phyloP scores from a whole-genome alignment of 1,140 invertebrate species.

The Apis dorsata region DNA sequence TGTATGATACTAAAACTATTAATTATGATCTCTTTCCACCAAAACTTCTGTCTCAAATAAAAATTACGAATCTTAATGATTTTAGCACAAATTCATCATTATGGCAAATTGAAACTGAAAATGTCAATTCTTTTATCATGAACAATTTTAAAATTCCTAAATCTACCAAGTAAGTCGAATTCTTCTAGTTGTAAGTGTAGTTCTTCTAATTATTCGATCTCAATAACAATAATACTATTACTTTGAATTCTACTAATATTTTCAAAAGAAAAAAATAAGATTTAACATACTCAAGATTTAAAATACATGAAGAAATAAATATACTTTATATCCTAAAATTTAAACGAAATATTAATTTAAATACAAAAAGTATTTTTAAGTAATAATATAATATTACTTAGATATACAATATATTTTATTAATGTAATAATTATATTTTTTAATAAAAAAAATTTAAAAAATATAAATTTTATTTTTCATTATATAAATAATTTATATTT shows the following conservation, averaged over 20 bases:
- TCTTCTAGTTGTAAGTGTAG: slow-evolving; percentile 9
- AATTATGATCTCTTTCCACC: slow-evolving; percentile 53
- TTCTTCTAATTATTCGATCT: not conserved
- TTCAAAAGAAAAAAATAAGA: not conserved
- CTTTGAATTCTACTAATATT: no score
- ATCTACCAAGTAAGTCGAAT: slow-evolving; percentile 40
- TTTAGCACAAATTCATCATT: not conserved
- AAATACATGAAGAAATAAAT: not conserved
- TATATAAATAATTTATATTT: not conserved
- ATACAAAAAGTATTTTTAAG: not conserved
- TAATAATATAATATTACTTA: no score
- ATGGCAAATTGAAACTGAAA: not conserved
- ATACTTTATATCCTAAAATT: not conserved
- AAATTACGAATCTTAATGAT: slow-evolving; percentile 38
- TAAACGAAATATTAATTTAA: not conserved
- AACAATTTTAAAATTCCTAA: not conserved
- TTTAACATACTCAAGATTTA: no score
- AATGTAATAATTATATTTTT: not conserved
- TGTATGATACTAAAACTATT: slow-evolving; percentile 62
- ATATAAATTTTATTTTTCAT: no score
- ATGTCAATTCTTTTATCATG: no score
- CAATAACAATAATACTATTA: no score
- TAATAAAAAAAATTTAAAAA: not conserved
- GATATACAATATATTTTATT: not conserved
- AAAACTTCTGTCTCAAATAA: slow-evolving; percentile 18